Evolutionary conservation across 2,113 vertebrate genomes (phyloP).

Genomic region (Xiphophorus maculatus): DNA sequence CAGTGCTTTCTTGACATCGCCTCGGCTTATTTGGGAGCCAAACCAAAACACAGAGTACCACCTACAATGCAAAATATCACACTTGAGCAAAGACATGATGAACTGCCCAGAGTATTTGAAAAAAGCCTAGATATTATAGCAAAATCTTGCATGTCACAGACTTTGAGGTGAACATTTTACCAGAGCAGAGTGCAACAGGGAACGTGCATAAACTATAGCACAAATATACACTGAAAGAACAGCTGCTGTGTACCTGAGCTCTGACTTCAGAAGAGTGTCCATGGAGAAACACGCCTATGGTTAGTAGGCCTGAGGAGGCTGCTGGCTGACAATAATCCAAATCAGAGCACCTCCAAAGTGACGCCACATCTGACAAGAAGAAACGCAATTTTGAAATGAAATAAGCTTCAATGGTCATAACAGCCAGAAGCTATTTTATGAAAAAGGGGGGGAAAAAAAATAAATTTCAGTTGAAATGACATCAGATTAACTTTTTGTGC

Average conservation of each 20-base stretch:
- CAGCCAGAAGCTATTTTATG: constrained; percentile 22
- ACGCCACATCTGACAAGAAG: constrained; percentile 79
- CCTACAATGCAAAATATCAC: not conserved
- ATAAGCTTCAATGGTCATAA: not conserved
- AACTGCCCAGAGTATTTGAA: not conserved
- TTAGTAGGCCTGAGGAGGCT: constrained; percentile 75
- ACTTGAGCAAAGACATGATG: not conserved
- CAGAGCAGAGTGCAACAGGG: not conserved
- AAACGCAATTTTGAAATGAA: constrained; percentile 62
- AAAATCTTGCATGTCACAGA: not conserved
- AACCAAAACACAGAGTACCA: not conserved
- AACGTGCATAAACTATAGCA: not conserved
- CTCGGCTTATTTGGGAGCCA: not conserved
- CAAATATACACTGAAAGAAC: constrained; percentile 5
- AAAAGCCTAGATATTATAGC: not conserved
- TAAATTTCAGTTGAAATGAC: not conserved
- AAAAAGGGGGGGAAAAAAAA: not conserved
- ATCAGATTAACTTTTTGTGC: not conserved
- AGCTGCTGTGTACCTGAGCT: constrained; percentile 75
- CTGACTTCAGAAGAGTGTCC: constrained; percentile 79
- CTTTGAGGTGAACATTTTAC: constrained; percentile 20
- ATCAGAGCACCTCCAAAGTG: constrained; percentile 80
- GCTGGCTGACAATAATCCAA: constrained; percentile 77
- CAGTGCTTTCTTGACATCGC: not conserved
- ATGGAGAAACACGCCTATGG: constrained; percentile 78